A percentile compares a stretch with the other conserved stretches of the same genome.
These are phyloP conservation scores for Campopleginae sp. DNA, from an alignment of 2,888 invertebrate genomes.

Conservation along the genomic window DNA sequence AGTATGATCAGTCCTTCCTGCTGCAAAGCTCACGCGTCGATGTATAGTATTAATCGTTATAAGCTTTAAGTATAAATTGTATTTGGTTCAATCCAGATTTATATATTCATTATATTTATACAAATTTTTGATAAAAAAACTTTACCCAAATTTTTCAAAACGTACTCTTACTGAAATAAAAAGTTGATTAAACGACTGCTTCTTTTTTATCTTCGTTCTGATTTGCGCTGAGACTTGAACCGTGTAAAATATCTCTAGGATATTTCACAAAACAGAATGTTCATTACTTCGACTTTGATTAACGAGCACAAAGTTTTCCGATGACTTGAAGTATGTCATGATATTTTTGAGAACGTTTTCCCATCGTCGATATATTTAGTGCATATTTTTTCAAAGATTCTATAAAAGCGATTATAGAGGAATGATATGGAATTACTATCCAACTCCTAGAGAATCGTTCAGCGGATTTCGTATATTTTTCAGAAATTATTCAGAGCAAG, in stretches of 20 bases:
- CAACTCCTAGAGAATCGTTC: no score
- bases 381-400: no score
- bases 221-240: background rate
- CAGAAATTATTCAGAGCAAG: no score
- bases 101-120: slow-evolving; percentile 14
- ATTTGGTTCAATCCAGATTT: slow-evolving; percentile 11
- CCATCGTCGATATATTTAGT: no score
- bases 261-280: background rate
- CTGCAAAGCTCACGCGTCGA: background rate
- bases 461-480: no score
- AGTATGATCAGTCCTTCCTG: background rate
- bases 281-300: background rate
- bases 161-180: background rate
- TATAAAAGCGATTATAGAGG: no score
- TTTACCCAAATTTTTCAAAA: slow-evolving; percentile 4
- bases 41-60: background rate
- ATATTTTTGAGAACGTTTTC: no score
- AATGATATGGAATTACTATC: no score
- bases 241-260: background rate
- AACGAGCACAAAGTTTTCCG: background rate
- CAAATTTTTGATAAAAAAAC: slow-evolving; percentile 22
- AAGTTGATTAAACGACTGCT: background rate
- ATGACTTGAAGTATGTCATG: background rate
- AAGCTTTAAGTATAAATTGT: slow-evolving; percentile 27
- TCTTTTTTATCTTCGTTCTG: background rate